These are phyloP conservation scores for Drosophila nigritarsus DNA, from an alignment of 2,888 invertebrate species.

Conservation along the genomic window DNA sequence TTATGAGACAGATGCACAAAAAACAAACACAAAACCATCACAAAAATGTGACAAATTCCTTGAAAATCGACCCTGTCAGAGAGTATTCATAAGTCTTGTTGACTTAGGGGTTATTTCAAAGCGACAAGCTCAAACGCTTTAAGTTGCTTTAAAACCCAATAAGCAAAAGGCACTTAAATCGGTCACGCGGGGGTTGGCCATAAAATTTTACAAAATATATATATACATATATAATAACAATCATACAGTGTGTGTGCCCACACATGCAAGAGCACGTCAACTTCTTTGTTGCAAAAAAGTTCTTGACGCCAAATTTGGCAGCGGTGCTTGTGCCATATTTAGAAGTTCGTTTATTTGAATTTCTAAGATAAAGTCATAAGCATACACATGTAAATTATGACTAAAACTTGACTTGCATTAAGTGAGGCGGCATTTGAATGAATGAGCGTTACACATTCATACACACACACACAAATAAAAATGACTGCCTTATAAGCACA, in stretches of 20 bases:
- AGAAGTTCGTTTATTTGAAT: slow-evolving; percentile 52
- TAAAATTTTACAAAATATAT: slow-evolving; percentile 17
- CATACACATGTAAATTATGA: slow-evolving; percentile 71
- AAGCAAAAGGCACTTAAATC: slow-evolving; percentile 34
- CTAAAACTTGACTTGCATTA: slow-evolving; percentile 71
- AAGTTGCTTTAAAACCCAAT: slow-evolving; percentile 13
- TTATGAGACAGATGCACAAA: slow-evolving; percentile 29
- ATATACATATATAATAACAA: slow-evolving; percentile 29
- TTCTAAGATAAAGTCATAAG: slow-evolving; percentile 55
- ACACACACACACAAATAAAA: neutral
- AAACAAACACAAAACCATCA: slow-evolving; percentile 10
- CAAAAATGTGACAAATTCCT: slow-evolving; percentile 24
- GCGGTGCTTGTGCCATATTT: slow-evolving; percentile 54
- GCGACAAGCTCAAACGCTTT: slow-evolving; percentile 20
- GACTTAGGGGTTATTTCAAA: slow-evolving; percentile 9
- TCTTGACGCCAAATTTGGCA: slow-evolving; percentile 64
- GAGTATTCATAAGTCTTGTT: slow-evolving; percentile 8
- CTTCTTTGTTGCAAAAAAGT: slow-evolving; percentile 37
- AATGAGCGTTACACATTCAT: slow-evolving; percentile 49
- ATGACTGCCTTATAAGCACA: slow-evolving; percentile 65
- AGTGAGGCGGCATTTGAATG: slow-evolving; percentile 51
- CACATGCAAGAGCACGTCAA: slow-evolving; percentile 28
- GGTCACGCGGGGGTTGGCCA: slow-evolving; percentile 45
- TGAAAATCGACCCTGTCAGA: slow-evolving; percentile 2
- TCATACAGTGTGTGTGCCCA: slow-evolving; percentile 24